Evolutionary conservation across 2,113 vertebrate genomes (phyloP).

Genomic region (Pomatostomus ruficeps): DNA sequence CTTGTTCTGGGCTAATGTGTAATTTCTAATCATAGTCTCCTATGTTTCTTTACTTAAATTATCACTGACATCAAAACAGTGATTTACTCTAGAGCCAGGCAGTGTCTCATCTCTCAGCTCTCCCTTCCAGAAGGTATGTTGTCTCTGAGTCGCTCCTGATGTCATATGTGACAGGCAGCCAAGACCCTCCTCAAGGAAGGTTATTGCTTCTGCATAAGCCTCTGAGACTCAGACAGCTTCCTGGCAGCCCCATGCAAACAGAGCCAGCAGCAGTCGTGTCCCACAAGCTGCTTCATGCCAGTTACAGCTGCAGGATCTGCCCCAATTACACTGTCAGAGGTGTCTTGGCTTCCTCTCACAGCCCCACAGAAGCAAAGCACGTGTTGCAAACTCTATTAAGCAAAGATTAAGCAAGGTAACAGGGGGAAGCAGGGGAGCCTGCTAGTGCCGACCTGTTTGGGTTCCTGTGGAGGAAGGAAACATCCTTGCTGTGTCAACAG

Average conservation of each 20-base stretch:
- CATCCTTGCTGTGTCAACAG: background rate
- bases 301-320: background rate
- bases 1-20: background rate
- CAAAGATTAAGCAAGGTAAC: background rate
- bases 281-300: background rate
- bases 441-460: background rate
- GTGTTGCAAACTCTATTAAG: background rate
- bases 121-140: background rate
- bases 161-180: background rate
- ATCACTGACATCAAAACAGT: background rate
- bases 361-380: background rate
- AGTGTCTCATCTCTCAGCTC: background rate
- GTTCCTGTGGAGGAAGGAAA: background rate
- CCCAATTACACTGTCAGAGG: background rate
- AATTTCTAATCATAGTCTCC: background rate
- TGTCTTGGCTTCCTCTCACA: background rate
- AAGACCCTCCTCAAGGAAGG: background rate
- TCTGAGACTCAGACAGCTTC: background rate
- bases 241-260: background rate
- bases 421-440: fast-evolving
- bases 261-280: background rate
- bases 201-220: background rate
- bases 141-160: background rate
- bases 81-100: background rate
- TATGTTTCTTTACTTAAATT: background rate